phyloP scores from a whole-genome alignment of 2,888 invertebrate species.

The Pseudanteris insignis region DNA sequence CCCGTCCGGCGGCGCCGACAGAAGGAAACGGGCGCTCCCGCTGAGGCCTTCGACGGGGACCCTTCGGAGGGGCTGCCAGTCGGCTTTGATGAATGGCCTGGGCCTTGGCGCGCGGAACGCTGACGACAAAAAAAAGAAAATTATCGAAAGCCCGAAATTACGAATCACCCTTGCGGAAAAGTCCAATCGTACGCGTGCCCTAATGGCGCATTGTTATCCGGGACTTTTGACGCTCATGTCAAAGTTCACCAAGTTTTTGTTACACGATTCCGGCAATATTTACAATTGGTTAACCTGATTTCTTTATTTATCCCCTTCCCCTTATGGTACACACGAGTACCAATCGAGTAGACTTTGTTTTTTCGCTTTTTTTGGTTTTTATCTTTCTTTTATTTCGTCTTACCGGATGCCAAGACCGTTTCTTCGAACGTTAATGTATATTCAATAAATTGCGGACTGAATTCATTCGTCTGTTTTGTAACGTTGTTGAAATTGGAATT shows the following conservation, averaged over 20 bases:
- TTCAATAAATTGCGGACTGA: slow-evolving; percentile 16
- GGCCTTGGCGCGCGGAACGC: slow-evolving; percentile 42
- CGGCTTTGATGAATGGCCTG: slow-evolving; percentile 47
- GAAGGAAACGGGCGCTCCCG: no score
- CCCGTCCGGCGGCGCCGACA: no score
- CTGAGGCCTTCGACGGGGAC: no score
- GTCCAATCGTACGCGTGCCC: no score
- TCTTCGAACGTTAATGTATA: slow-evolving; percentile 13
- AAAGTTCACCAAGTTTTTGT: no score
- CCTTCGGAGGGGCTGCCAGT: slow-evolving; percentile 45
- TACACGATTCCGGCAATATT: no score
- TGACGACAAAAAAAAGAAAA: slow-evolving; percentile 42
- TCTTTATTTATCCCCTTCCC: slow-evolving; percentile 4
- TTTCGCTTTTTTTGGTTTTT: neutral
- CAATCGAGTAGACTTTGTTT: slow-evolving; percentile 7
- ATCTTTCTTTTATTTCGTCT: neutral
- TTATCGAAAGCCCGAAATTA: slow-evolving; percentile 42
- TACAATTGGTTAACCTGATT: slow-evolving; percentile 30
- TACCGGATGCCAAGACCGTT: slow-evolving; percentile 11
- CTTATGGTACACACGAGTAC: neutral
- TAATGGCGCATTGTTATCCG: no score
- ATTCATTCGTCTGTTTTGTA: slow-evolving; percentile 23
- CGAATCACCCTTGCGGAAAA: no score
- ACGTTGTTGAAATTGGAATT: slow-evolving; percentile 28
- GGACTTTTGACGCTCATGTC: no score